Conservation (phyloP, 2,888 invertebrate species). For the Perizoma flavofasciatum region DNA sequence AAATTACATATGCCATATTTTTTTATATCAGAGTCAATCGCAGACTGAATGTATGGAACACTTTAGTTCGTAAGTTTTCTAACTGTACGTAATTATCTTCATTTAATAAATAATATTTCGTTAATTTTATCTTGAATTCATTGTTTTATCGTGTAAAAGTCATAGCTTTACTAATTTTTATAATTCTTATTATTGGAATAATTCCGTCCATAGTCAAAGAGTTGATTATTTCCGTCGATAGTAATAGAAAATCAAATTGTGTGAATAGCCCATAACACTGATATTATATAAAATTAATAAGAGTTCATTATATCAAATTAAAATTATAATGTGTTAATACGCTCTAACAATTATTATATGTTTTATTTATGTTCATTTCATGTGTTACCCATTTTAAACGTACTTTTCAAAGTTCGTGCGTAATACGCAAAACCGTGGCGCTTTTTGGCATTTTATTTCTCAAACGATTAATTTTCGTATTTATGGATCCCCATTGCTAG, state of each 20-base stretch:
- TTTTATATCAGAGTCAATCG: conserved; percentile 64
- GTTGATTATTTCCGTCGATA: conserved; percentile 35
- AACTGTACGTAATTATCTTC: conserved; percentile 57
- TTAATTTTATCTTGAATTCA: conserved; percentile 60
- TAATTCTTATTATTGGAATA: conserved; percentile 54
- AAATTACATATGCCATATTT: conserved; percentile 61
- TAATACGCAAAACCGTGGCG: no score
- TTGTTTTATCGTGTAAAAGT: conserved; percentile 72
- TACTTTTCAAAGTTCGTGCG: no score
- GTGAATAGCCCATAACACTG: conserved; percentile 64
- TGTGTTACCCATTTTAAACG: not conserved
- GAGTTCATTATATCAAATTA: conserved; percentile 60
- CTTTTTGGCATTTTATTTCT: no score
- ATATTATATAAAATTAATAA: conserved; percentile 54
- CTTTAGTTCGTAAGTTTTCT: conserved; percentile 64
- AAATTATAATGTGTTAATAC: conserved; percentile 72
- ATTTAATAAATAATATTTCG: conserved; percentile 51
- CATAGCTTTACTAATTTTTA: conserved; percentile 81
- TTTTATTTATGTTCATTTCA: conserved; percentile 37
- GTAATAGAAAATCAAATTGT: conserved; percentile 43
- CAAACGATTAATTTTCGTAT: no score
- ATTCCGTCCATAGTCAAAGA: conserved; percentile 63
- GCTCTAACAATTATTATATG: conserved; percentile 58
- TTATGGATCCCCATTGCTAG: no score
- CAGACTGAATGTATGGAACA: conserved; percentile 71